phyloP scores from a whole-genome alignment of 2,797 vertebrate genomes.

The Aeoliscus strigatus region DNA sequence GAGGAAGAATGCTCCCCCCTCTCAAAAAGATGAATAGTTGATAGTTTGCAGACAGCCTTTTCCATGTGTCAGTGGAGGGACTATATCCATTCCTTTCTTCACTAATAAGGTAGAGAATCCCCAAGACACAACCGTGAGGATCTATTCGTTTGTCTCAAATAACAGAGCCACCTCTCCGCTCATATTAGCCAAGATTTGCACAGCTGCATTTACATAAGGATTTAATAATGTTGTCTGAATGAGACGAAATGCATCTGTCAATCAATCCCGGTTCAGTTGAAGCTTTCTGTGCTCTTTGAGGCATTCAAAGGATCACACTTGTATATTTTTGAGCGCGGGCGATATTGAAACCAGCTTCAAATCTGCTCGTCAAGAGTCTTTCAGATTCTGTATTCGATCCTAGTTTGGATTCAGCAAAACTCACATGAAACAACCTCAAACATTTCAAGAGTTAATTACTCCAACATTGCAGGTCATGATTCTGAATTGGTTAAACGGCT shows the following conservation, averaged over 20 bases:
- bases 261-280: conserved; percentile 56
- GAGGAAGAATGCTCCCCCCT: conserved; percentile 54
- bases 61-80: conserved; percentile 60
- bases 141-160: conserved; percentile 68
- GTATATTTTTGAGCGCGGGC: conserved; percentile 21
- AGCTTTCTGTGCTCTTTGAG: conserved; percentile 42
- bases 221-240: conserved; percentile 66
- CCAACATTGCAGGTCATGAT: not conserved
- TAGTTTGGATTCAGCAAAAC: too few species aligned
- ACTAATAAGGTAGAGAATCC: conserved; percentile 70
- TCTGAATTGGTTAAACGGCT: too few species aligned
- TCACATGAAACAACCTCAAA: too few species aligned
- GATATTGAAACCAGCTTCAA: conserved; percentile 9
- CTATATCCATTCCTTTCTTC: conserved; percentile 61
- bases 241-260: conserved; percentile 58
- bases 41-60: conserved; percentile 68
- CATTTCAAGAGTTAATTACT: conserved; percentile 1
- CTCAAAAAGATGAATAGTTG: conserved; percentile 66
- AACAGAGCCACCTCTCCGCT: conserved; percentile 63
- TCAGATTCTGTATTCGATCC: conserved; percentile 6
- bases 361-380: conserved; percentile 8
- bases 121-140: conserved; percentile 60
- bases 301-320: conserved; percentile 24
- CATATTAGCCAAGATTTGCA: conserved; percentile 65
- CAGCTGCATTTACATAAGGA: conserved; percentile 67